Percentiles rank a stretch among this genome's conserved stretches.
These are phyloP conservation scores for Orthosia gracilis DNA, from an alignment of 2,888 invertebrate genomes.

Conservation along the genomic window DNA sequence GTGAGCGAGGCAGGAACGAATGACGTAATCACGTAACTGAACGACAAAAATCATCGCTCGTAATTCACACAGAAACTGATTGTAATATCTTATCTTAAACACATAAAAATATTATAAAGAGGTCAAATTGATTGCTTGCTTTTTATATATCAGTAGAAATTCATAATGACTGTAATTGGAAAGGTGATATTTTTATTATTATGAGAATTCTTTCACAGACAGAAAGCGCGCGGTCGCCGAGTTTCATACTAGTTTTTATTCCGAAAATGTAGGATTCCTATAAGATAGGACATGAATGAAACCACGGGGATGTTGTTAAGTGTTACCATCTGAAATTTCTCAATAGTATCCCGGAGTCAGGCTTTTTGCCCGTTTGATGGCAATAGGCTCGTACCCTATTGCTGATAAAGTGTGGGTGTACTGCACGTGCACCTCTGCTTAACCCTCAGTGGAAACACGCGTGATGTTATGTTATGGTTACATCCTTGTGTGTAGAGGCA, in stretches of 20 bases:
- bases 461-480: too few relatives aligned
- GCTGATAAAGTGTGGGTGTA: too few relatives aligned
- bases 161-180: background rate
- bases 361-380: too few relatives aligned
- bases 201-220: background rate
- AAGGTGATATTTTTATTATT: too few relatives aligned
- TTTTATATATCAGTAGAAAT: background rate
- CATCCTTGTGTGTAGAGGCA: background rate
- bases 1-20: background rate
- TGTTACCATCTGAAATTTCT: too few relatives aligned
- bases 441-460: too few relatives aligned
- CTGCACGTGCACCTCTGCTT: too few relatives aligned
- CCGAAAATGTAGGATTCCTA: background rate
- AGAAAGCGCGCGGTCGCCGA: background rate
- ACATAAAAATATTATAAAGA: background rate
- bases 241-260: background rate
- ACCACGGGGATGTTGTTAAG: too few relatives aligned
- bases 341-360: too few relatives aligned
- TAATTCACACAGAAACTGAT: background rate
- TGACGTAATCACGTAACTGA: slow-evolving; percentile 16
- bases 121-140: background rate
- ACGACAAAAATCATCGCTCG: background rate
- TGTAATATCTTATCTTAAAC: background rate
- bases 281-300: too few relatives aligned
- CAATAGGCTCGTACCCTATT: too few relatives aligned